Evolutionary conservation across 2,113 vertebrate genomes (phyloP).

Genomic region (Catharus bicknelli): DNA sequence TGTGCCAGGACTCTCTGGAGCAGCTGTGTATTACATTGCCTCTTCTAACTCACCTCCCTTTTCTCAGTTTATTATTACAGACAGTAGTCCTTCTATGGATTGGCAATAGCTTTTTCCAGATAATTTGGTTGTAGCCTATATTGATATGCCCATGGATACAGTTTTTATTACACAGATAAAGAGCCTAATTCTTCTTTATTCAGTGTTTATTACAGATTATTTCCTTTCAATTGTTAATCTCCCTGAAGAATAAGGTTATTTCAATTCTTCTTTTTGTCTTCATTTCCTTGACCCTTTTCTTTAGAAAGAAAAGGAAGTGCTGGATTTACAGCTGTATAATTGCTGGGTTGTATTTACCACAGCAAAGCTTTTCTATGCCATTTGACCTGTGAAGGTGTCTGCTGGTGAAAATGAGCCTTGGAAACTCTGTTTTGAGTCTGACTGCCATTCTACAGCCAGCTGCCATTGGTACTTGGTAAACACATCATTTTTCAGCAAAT

Average conservation of each 20-base stretch:
- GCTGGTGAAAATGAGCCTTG: not conserved
- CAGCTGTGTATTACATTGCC: accelerated
- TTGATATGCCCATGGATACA: not conserved
- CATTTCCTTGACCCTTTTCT: not conserved
- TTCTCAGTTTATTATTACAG: not conserved
- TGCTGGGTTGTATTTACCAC: not conserved
- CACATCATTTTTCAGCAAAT: not conserved
- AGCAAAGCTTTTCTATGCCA: not conserved
- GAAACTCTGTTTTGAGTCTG: not conserved
- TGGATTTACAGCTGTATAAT: not conserved
- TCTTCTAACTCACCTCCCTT: not conserved
- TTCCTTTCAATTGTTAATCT: not conserved
- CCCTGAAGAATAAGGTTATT: not conserved
- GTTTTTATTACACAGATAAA: not conserved
- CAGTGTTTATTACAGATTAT: not conserved
- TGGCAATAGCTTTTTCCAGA: not conserved
- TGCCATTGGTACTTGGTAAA: not conserved
- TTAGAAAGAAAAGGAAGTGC: not conserved
- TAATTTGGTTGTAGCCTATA: not conserved
- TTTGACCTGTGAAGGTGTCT: not conserved
- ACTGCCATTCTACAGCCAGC: not conserved
- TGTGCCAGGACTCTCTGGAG: not conserved
- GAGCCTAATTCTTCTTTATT: not conserved
- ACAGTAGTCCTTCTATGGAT: not conserved
- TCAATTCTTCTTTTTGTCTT: not conserved